These are phyloP conservation scores for Sebastes hubbsi DNA, from an alignment of 2,797 vertebrate genomes.

Conservation along the genomic window DNA sequence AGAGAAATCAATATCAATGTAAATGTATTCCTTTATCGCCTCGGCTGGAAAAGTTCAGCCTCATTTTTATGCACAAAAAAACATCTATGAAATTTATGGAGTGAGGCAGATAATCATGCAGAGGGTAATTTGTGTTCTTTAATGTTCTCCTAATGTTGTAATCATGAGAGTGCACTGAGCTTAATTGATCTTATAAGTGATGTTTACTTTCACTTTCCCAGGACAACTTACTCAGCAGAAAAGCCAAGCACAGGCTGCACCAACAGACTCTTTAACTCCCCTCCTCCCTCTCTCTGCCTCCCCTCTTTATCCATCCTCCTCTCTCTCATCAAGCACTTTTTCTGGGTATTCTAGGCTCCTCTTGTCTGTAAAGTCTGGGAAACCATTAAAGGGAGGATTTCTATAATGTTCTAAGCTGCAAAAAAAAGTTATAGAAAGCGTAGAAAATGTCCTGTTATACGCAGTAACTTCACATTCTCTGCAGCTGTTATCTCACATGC, in stretches of 20 bases:
- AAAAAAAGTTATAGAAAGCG: neutral
- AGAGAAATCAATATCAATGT: conserved; percentile 27
- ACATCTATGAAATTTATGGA: conserved; percentile 20
- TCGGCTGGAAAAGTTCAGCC: neutral
- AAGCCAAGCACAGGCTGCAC: neutral
- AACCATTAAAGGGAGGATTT: neutral
- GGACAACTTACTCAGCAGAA: conserved; percentile 35
- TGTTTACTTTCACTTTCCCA: conserved; percentile 27
- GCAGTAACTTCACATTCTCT: neutral
- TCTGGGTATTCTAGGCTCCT: neutral
- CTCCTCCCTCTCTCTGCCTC: neutral
- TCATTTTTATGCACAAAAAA: conserved; percentile 32
- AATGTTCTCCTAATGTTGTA: conserved; percentile 10
- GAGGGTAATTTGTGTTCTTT: conserved; percentile 7
- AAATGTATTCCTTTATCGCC: conserved; percentile 21
- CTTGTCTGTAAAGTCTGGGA: neutral
- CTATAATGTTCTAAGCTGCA: neutral
- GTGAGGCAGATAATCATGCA: neutral
- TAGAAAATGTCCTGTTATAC: neutral
- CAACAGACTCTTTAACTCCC: neutral
- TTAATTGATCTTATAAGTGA: conserved; percentile 22
- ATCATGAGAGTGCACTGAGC: conserved; percentile 1
- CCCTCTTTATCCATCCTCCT: neutral
- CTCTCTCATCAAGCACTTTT: neutral
- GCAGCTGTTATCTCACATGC: neutral